Evolutionary conservation across 2,888 invertebrate genomes (phyloP).

Genomic region (Carabus problematicus): DNA sequence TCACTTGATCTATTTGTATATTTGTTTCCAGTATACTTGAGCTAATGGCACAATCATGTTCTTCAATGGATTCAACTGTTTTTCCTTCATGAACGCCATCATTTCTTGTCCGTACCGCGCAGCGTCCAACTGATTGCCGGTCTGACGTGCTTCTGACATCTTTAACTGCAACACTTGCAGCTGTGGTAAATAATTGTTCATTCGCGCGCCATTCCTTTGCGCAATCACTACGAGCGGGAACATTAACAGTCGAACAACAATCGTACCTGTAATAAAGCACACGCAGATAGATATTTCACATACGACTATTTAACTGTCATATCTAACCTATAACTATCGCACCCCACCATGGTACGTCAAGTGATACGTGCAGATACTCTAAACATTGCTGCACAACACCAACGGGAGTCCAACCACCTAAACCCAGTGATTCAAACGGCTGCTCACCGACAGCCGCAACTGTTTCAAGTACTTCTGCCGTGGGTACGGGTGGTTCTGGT

Average conservation of each 20-base stretch:
- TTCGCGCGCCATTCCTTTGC: conserved; percentile 80
- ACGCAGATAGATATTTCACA: conserved; percentile 21
- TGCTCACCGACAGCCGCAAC: conserved; percentile 72
- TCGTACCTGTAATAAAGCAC: conserved; percentile 68
- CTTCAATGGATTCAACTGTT: conserved; percentile 80
- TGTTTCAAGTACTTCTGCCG: conserved; percentile 50
- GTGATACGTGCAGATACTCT: conserved; percentile 82
- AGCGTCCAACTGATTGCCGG: conserved; percentile 82
- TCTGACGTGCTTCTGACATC: conserved; percentile 84
- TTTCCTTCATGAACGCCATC: conserved; percentile 81
- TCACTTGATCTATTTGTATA: not conserved
- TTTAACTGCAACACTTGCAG: conserved; percentile 81
- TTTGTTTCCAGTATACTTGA: conserved; percentile 64
- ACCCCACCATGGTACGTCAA: conserved; percentile 93
- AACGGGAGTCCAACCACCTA: conserved; percentile 83
- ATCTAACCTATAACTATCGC: conserved; percentile 75
- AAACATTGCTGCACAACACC: conserved; percentile 82
- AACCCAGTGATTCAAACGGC: conserved; percentile 79
- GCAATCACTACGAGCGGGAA: conserved; percentile 87
- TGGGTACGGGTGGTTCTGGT: conserved; percentile 52
- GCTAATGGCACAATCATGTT: conserved; percentile 78
- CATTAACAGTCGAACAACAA: conserved; percentile 74
- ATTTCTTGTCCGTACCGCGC: conserved; percentile 80
- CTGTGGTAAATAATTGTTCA: conserved; percentile 88
- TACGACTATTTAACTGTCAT: conserved; percentile 15